These are phyloP conservation scores for Sebastes oblongus DNA, from an alignment of 2,797 vertebrate genomes.

Conservation along the genomic window DNA sequence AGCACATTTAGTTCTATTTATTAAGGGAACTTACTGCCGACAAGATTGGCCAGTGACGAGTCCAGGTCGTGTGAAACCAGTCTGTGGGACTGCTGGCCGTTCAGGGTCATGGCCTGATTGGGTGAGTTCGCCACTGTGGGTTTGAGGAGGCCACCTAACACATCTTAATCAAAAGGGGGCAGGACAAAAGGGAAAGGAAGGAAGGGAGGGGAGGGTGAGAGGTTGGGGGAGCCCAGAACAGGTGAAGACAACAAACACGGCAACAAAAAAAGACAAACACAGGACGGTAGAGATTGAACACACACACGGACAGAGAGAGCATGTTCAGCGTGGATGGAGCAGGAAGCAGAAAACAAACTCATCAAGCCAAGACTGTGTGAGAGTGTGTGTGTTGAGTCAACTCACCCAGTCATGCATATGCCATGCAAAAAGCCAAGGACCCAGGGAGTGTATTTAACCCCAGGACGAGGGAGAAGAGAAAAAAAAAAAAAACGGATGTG, in stretches of 20 bases:
- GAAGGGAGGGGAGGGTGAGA: conserved; percentile 20
- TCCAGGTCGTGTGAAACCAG: conserved; percentile 95
- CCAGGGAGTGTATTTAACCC: conserved; percentile 61
- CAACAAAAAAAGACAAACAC: conserved; percentile 15
- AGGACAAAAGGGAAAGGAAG: conserved; percentile 28
- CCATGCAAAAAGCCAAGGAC: conserved; percentile 81
- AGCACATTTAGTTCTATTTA: background rate
- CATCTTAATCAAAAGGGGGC: conserved; percentile 83
- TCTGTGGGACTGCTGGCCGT: conserved; percentile 86
- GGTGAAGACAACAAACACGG: conserved; percentile 34
- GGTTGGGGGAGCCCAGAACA: conserved; percentile 29
- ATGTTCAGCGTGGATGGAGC: conserved; percentile 45
- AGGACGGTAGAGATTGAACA: background rate
- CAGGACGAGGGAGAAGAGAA: conserved; percentile 50
- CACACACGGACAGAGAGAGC: conserved; percentile 42
- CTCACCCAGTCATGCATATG: conserved; percentile 84
- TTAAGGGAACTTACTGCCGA: conserved; percentile 88
- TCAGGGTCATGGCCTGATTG: conserved; percentile 86
- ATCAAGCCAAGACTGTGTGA: conserved; percentile 30
- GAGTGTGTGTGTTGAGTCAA: conserved; percentile 66
- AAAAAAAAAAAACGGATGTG: conserved; percentile 12
- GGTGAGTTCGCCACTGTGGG: conserved; percentile 92
- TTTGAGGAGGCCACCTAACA: conserved; percentile 94
- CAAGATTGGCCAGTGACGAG: conserved; percentile 95
- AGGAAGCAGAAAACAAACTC: conserved; percentile 28